Percentiles rank a stretch among this genome's conserved stretches.
Evolutionary conservation across 1,140 invertebrate genomes (phyloP).

Genomic region (Acyrthosiphon pisum): DNA sequence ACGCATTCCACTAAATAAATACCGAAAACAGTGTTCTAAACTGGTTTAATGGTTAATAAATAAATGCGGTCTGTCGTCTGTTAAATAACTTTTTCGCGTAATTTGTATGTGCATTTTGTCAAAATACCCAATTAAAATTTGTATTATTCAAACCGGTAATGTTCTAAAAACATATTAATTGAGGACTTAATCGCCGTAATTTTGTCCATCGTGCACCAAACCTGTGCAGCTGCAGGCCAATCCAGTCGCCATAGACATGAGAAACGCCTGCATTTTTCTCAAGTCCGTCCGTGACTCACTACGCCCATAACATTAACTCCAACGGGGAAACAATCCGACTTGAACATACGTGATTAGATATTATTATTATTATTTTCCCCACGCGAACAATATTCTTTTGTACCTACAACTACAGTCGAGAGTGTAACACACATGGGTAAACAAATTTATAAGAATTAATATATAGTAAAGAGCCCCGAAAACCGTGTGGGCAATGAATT

Average conservation of each 20-base stretch:
- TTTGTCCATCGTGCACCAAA: not conserved
- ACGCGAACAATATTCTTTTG: not conserved
- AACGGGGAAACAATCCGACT: conserved; percentile 22
- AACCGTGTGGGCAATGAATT: conserved; percentile 27
- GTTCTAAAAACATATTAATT: not conserved
- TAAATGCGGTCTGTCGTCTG: too few species aligned
- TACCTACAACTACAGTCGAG: not conserved
- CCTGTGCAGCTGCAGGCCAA: conserved; percentile 40
- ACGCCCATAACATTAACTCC: conserved; percentile 26
- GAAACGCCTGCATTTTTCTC: conserved; percentile 44
- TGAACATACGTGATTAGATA: conserved; percentile 1
- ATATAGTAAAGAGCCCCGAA: not conserved
- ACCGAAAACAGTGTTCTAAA: not conserved
- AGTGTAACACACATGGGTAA: conserved; percentile 7
- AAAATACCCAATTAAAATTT: not conserved
- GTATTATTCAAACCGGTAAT: conserved; percentile 12
- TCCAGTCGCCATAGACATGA: not conserved
- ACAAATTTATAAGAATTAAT: not conserved
- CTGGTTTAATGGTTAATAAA: not conserved
- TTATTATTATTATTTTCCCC: conserved; percentile 2
- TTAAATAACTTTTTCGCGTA: not conserved
- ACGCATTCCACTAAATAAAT: not conserved
- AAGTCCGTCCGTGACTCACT: conserved; percentile 29
- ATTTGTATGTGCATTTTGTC: not conserved
- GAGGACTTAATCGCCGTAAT: conserved; percentile 12